Conservation (phyloP, 1,140 invertebrate genomes). For the Tetraneura akinire region DNA sequence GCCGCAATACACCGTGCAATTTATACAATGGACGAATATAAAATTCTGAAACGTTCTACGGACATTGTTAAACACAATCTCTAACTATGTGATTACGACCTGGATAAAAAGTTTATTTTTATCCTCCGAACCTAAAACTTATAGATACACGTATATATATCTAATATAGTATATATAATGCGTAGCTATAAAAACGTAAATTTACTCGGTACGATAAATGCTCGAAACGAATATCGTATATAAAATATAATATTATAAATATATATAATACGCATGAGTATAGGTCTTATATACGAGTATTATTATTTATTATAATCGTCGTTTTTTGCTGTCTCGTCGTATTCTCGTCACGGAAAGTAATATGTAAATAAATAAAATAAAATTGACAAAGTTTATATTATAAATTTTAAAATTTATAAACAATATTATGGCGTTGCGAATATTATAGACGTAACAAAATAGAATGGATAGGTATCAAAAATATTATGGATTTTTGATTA, state of each 20-base stretch:
- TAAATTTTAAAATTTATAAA: too few relatives aligned
- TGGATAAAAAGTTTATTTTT: slow-evolving; percentile 27
- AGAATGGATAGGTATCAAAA: too few relatives aligned
- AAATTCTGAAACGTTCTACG: slow-evolving; percentile 20
- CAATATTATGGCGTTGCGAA: too few relatives aligned
- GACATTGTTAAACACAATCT: slow-evolving; percentile 27
- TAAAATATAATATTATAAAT: too few relatives aligned
- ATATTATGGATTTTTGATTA: too few relatives aligned
- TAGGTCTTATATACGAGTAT: too few relatives aligned
- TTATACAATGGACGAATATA: slow-evolving; percentile 14
- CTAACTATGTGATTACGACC: slow-evolving; percentile 32
- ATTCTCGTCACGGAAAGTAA: not conserved
- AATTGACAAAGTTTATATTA: slow-evolving; percentile 4
- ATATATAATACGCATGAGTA: not conserved
- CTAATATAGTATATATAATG: not conserved
- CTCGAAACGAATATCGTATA: not conserved
- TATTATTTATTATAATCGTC: too few relatives aligned
- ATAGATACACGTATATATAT: not conserved
- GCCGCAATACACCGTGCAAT: slow-evolving; percentile 6
- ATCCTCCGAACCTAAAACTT: slow-evolving; percentile 17
- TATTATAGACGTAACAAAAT: too few relatives aligned
- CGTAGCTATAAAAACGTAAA: not conserved
- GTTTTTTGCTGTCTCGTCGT: not conserved
- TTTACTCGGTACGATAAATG: not conserved
- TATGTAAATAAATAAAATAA: not conserved